Evolutionary conservation across 2,888 invertebrate species (phyloP), one percentile per base, ranked within the genome.

Genomic region (Hirtodrosophila duncani): DNA sequence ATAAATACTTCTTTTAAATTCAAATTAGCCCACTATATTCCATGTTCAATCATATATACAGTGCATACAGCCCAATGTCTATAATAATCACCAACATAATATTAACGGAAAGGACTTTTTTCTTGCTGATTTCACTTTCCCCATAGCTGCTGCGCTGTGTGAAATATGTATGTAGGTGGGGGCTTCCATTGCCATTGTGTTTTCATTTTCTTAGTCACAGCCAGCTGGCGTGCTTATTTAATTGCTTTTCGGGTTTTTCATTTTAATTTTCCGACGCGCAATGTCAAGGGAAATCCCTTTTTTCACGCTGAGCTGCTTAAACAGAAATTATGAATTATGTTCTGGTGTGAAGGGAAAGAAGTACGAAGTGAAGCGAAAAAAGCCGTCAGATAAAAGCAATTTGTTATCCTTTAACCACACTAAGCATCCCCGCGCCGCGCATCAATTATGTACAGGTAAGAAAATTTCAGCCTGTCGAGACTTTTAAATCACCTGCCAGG

Each of bases 351-450:
- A 37, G 51, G 29, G 41, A 18, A 36, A 44, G 36, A 33, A 45
- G 30, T 17, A 20, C 16, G 26, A 37, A 26, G 30, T 24, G 34
- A 33, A 42, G 26, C 34, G 34, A 38, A 46, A 46, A n/a, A n/a
- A n/a, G n/a, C n/a, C n/a, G 53, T 31, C 46, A 55, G 62, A 72
- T 67, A 65, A 65, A 74, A 74, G 65, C 57, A 65, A 72, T 78
- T 72, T 70, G 78, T 78, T 78, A 53, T 51, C 53, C 61, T 46
- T 39, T 57, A 66, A 63, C 31, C 31, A 44, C 6, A 42, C 34
- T 29, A 18, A 34, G 21, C 31, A 29, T 14, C 21, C 37, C 29
- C 38, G 10, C 14, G 27, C 23, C 27, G 34, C 33, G 59, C 56
- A 50, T 56, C 65, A 56, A 67, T 66, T 67, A 67, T 60, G 63